Base-by-base conservation (phyloP, 2,888 invertebrate genomes). In the Drosophila aldrichi region DNA sequence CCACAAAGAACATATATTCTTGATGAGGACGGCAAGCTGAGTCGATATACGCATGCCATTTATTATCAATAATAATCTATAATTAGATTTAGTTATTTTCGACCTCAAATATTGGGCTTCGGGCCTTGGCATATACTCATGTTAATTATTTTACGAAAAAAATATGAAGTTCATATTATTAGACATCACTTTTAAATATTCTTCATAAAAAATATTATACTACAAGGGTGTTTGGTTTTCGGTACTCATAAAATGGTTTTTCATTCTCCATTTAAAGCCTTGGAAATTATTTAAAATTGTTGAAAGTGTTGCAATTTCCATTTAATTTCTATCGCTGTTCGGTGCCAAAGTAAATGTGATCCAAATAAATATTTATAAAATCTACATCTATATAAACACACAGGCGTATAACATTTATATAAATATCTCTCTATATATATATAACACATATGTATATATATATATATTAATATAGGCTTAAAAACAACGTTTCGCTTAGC, bases 281-380 rank as follows among this genome's bases (percentile, higher is more conserved):
- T 16, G 41, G 38, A 22, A 70, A 71, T 40, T 65, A 40, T 57
- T 57, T 41, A 52, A 70, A 60, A 43, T 54, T 44, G n/a, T 79
- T n/a, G 34, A 75, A 73, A 73, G 41, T 44, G 44, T 65, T 62
- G 55, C 64, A 62, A 63, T 54, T 46, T 43, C 36, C 20, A 54
- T 6, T 43, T 16, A 36, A 20, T 20, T 34, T 34, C 49, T 46
- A 18, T 36, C 46, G 48, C 46, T 60, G 18, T 44, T 68, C 38
- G 16, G 52, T 57, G 44, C 55, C 71, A 77, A 79, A 62, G 69
- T 73, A 69, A 78, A 62, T 36, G 34, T 64, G 72, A 62, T 69
- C 52, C 20, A 78, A 78, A 69, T 65, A 75, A 75, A 74, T 59
- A 55, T 55, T 60, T 72, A 77, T 68, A 80, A 88, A 79, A 77